Evolutionary conservation across 2,888 invertebrate species (phyloP), one percentile per base, ranked within the genome.

Genomic region (Apodemia zela): DNA sequence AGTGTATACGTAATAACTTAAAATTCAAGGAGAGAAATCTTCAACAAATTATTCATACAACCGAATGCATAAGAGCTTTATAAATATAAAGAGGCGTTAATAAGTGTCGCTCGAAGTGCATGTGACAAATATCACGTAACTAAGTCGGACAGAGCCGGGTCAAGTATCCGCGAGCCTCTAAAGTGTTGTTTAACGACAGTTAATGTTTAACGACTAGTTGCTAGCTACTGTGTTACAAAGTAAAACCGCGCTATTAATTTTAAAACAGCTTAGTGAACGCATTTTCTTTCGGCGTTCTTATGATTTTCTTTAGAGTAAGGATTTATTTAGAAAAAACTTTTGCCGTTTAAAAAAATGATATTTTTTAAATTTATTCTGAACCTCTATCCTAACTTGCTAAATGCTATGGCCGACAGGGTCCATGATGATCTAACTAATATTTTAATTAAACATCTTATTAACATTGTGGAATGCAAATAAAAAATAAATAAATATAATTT

Each of bases 151-250:
- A 54, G 21, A 5, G 51, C 4, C 8, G 57, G 57, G 57, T 57
- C 57, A 57, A 57, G 57, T 29, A 7, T 21, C 15, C 57, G 13
- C 57, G n/a, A 29, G 57, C 8, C 15, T 29, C 57, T 29, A 57
- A 57, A 57, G n/a, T 57, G 57, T 57, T 57, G 57, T 57, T 57
- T 57, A n/a, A 57, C 54, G 21, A 54, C 57, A 29, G 57, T 21
- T 57, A 57, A 57, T 57, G 29, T 57, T 51, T 57, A 29, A 57
- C 57, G 57, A 57, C 57, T 57, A 1, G 25, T n/a, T n/a, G 8
- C 8, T 15, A 57, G 57, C 57, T 29, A 57, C 57, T 57, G 29
- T 15, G 47, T 17, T 17, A 57, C 57, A 29, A n/a, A 57, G 57
- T 25, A 57, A 57, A 54, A 29, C 57, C 57, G 29, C 25, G 15